A percentile compares a stretch with the other conserved stretches of the same genome.
These are phyloP conservation scores for Eilema griseolum DNA, from an alignment of 2,888 invertebrate species.

Conservation along the genomic window DNA sequence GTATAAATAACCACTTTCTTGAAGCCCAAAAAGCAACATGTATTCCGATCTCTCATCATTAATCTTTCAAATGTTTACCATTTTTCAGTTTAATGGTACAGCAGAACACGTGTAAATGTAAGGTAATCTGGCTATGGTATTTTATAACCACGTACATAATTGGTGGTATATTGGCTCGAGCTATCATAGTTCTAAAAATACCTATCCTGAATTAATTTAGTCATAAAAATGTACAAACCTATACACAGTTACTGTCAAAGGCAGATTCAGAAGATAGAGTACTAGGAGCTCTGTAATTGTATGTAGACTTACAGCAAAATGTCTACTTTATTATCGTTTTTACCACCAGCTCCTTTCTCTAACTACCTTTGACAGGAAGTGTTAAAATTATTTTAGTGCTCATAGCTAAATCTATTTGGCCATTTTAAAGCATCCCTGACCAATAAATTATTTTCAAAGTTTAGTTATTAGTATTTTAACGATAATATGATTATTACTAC, in stretches of 20 bases:
- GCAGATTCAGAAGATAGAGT: background rate
- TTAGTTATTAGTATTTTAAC: slow-evolving; percentile 5
- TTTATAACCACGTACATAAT: no score
- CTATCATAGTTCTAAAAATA: no score
- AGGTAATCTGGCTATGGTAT: no score
- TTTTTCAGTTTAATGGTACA: no score
- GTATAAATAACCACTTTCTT: no score
- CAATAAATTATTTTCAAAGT: background rate
- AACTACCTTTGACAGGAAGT: background rate
- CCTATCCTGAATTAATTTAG: background rate
- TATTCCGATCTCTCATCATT: no score
- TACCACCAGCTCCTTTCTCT: background rate
- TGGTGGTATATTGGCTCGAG: no score
- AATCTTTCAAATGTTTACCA: no score
- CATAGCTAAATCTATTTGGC: background rate
- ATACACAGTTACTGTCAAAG: background rate
- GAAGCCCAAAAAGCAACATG: background rate
- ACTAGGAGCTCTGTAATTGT: background rate
- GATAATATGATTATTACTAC: background rate
- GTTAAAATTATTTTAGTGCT: background rate
- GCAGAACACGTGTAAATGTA: no score
- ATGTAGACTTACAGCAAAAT: no score
- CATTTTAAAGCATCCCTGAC: background rate
- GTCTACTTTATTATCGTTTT: background rate
- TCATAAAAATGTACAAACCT: background rate